These are phyloP conservation scores for Salarias fasciatus DNA, from an alignment of 2,797 vertebrate species.

Conservation along the genomic window DNA sequence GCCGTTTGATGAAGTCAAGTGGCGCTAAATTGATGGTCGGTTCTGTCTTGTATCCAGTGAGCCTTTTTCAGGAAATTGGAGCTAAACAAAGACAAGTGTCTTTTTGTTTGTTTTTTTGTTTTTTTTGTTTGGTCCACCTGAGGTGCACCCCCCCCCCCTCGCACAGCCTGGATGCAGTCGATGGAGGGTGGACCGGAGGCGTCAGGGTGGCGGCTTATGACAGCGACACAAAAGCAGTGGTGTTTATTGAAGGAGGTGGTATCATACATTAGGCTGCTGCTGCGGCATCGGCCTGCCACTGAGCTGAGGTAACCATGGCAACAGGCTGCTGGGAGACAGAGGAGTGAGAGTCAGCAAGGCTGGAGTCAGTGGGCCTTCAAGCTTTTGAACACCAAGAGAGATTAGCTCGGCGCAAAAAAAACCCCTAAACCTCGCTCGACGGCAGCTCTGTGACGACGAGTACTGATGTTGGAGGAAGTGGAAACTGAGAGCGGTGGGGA, in stretches of 20 bases:
- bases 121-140: constrained; percentile 22
- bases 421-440: constrained; percentile 54
- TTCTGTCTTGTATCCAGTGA: constrained; percentile 1
- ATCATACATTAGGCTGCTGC: constrained; percentile 67
- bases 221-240: constrained; percentile 67
- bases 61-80: constrained; percentile 1
- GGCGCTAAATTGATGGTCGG: constrained; percentile 21
- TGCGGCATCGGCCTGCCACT: constrained; percentile 69
- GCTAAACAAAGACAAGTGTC: constrained; percentile 15
- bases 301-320: constrained; percentile 84
- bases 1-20: constrained; percentile 39
- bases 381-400: constrained; percentile 76
- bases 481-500: constrained; percentile 43
- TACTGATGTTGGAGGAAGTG: constrained; percentile 59
- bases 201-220: constrained; percentile 62
- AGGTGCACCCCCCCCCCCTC: constrained; percentile 2
- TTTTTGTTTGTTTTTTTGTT: constrained; percentile 19
- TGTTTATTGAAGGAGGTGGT: constrained; percentile 69
- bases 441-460: constrained; percentile 42
- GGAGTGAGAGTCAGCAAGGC: constrained; percentile 66
- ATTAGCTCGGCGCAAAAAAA: constrained; percentile 74
- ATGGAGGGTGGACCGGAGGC: constrained; percentile 23
- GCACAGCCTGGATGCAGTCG: constrained; percentile 34
- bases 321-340: constrained; percentile 77
- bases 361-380: constrained; percentile 74